These are phyloP conservation scores for Oegoconia quadripuncta DNA, from an alignment of 2,888 invertebrate species.

Conservation along the genomic window DNA sequence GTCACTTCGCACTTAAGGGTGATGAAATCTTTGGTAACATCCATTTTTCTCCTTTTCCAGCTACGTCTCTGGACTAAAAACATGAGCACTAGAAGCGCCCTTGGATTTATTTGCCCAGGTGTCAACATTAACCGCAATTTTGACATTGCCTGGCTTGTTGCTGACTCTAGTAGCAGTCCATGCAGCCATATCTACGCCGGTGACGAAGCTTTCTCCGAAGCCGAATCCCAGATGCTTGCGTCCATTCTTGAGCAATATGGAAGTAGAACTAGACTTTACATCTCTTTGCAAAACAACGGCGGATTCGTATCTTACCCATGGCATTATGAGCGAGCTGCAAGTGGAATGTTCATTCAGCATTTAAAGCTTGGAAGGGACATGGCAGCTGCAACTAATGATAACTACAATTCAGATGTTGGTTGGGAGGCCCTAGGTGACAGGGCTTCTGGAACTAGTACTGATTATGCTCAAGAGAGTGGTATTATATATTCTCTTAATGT, in stretches of 20 bases:
- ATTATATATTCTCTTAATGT: conserved; percentile 51
- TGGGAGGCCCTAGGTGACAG: conserved; percentile 48
- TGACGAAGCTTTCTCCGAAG: conserved; percentile 80
- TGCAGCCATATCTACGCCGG: conserved; percentile 84
- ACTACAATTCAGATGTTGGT: conserved; percentile 43
- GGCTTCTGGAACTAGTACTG: conserved; percentile 56
- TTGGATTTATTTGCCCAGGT: conserved; percentile 78
- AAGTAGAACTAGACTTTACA: conserved; percentile 77
- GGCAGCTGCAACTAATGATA: conserved; percentile 34
- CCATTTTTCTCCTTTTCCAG: conserved; percentile 51
- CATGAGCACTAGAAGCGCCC: conserved; percentile 59
- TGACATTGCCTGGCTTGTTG: conserved; percentile 83
- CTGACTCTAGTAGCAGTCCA: conserved; percentile 76
- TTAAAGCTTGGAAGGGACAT: conserved; percentile 49
- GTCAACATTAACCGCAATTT: conserved; percentile 89
- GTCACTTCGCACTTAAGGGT: no score
- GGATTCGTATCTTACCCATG: conserved; percentile 83
- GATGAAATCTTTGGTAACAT: no score
- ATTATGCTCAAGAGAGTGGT: conserved; percentile 43
- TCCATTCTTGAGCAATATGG: conserved; percentile 73
- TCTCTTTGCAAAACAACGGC: conserved; percentile 88
- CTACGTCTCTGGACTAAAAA: conserved; percentile 85
- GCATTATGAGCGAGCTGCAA: conserved; percentile 77
- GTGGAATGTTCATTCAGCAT: conserved; percentile 55
- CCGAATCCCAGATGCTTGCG: conserved; percentile 79